phyloP scores from a whole-genome alignment of 2,113 vertebrate genomes.

The Galbula dea region DNA sequence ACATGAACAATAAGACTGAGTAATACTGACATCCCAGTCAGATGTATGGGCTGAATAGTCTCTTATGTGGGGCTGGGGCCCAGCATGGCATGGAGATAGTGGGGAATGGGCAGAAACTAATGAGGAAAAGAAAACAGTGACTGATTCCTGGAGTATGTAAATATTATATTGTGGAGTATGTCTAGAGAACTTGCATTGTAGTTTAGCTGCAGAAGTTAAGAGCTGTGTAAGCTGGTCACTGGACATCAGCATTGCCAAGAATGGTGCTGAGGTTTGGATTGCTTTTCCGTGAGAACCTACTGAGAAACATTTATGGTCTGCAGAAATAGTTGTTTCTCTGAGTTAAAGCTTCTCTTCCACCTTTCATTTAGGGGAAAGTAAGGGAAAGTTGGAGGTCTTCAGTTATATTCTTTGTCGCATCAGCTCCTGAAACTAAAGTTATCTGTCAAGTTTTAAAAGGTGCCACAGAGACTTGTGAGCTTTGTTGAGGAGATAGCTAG shows the following conservation, averaged over 20 bases:
- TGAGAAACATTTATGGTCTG: neutral
- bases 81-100: rapidly evolving
- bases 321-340: neutral
- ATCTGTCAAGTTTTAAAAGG: neutral
- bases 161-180: neutral
- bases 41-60: neutral
- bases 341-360: neutral
- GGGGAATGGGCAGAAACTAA: neutral
- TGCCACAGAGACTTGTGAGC: neutral
- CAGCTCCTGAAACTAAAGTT: neutral
- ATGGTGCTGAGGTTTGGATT: neutral
- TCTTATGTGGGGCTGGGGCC: neutral
- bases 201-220: neutral
- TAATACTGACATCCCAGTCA: neutral
- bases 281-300: neutral
- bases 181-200: neutral
- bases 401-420: neutral
- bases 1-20: neutral
- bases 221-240: neutral
- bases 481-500: neutral
- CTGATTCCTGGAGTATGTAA: neutral
- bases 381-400: neutral
- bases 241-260: neutral
- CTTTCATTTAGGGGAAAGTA: neutral
- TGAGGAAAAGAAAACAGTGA: neutral